Base-by-base conservation (phyloP, 2,888 invertebrate species). In the Himalopsyche anomala region DNA sequence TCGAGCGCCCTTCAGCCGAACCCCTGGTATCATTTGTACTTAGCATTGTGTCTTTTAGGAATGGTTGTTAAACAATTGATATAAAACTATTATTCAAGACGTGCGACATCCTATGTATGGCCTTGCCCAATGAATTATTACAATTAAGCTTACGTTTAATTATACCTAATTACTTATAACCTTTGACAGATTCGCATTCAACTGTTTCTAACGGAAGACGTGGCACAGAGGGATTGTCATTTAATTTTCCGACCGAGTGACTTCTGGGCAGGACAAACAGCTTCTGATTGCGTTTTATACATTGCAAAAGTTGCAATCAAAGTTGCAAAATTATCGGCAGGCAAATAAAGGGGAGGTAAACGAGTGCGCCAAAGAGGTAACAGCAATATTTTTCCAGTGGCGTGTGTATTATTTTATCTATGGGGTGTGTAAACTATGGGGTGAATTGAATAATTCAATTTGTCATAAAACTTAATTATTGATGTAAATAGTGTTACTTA, bases 271-370 rank as follows among this genome's bases (percentile, higher is more conserved):
- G 81, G 81, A 85, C 45, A 85, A 81, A 85, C 19, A 84, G 51
- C 40, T 84, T 38, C 51, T 85, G 84, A 85, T 85, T 85, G 84
- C 84, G 81, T 45, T 85, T 62, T n/a, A 17, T 36, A 36, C 11
- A 38, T 38, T 36, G 80, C 42, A 51, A 54, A 56, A 84, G 80
- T 85, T 81, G 80, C 84, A 84, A 84, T 51, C 80, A 11, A 81
- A 84, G 84, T 81, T 81, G 62, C 17, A 36, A 85, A 85, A 62
- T 85, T 85, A 85, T 85, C 69, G 69, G 62, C 54, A 84, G 54
- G 51, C 56, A 80, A 62, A 84, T 84, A 62, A 84, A 51, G 28
- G 84, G 84, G 84, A 17, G 80, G 80, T 84, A 19, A 80, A 15
- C 19, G 62, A 62, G 4, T 28, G 62, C n/a, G 19, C 12, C 19